phyloP scores from a whole-genome alignment of 92 coral and sea anemone species.

The Bergia sp. region DNA sequence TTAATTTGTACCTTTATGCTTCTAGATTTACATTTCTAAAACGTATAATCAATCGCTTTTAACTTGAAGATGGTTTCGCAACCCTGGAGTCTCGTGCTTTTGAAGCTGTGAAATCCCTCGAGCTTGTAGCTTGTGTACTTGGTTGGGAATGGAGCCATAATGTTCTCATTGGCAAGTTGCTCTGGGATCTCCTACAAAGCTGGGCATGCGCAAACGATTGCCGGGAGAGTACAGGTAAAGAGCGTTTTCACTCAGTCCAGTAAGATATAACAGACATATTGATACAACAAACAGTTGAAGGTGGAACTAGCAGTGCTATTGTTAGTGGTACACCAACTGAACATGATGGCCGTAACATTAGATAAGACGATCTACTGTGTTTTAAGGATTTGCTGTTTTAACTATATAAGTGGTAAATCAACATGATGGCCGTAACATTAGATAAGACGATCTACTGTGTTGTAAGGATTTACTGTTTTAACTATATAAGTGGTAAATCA shows the following conservation, averaged over 20 bases:
- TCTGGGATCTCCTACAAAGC: slow-evolving; percentile 74
- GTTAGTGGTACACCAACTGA: no score
- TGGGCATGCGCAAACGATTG: slow-evolving; percentile 60
- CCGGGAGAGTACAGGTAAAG: background rate
- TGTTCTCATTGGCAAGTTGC: slow-evolving; percentile 62
- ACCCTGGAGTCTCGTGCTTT: slow-evolving; percentile 60
- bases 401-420: no score
- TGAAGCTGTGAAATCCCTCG: slow-evolving; percentile 81
- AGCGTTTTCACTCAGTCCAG: background rate
- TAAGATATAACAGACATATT: no score
- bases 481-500: no score
- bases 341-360: no score
- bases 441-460: no score
- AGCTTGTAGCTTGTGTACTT: slow-evolving; percentile 75
- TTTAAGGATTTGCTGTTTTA: no score
- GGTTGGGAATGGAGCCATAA: slow-evolving; percentile 94
- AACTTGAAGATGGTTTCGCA: slow-evolving; percentile 60
- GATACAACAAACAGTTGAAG: no score
- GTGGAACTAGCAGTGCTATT: no score
- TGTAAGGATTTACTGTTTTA: no score
- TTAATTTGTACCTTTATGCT: background rate
- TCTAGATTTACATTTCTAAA: background rate
- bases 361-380: no score
- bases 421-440: no score
- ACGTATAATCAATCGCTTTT: background rate